These are phyloP conservation scores for Zonotrichia leucophrys DNA, from an alignment of 2,113 vertebrate species.

Conservation along the genomic window DNA sequence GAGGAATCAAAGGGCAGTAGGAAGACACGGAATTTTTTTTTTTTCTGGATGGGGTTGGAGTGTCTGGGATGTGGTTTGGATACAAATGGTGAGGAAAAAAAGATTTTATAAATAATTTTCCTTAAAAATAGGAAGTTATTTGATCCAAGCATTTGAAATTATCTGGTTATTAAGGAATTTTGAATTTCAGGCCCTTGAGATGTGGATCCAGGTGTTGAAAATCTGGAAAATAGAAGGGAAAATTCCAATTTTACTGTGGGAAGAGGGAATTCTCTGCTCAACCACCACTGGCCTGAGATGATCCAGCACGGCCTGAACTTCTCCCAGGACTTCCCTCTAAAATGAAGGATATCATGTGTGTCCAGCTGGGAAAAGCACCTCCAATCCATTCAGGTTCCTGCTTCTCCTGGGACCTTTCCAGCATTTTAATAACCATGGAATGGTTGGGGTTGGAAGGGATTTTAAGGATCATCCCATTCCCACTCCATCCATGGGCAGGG, in stretches of 20 bases:
- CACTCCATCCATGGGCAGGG: too few species aligned
- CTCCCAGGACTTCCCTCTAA: not conserved
- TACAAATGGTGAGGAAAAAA: rapidly evolving
- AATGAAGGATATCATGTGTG: not conserved
- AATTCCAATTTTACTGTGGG: rapidly evolving
- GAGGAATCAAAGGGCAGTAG: not conserved
- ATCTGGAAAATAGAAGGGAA: too few species aligned
- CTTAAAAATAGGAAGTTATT: not conserved
- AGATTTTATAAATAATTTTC: not conserved
- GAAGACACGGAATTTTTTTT: not conserved
- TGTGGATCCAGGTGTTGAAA: not conserved
- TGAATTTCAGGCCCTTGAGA: rapidly evolving
- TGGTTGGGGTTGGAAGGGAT: too few species aligned
- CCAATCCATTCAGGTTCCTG: not conserved
- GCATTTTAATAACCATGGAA: not conserved
- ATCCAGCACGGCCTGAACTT: not conserved
- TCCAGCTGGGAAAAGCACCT: not conserved
- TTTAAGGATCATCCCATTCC: too few species aligned
- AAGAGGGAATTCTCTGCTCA: not conserved
- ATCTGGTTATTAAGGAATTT: rapidly evolving
- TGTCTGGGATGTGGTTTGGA: not conserved
- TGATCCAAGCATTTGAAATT: rapidly evolving
- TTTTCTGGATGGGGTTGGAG: not conserved
- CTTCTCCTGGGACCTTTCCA: not conserved
- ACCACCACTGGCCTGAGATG: rapidly evolving